Evolutionary conservation across 2,797 vertebrate species (phyloP).

Genomic region (Discoglossus pictus): DNA sequence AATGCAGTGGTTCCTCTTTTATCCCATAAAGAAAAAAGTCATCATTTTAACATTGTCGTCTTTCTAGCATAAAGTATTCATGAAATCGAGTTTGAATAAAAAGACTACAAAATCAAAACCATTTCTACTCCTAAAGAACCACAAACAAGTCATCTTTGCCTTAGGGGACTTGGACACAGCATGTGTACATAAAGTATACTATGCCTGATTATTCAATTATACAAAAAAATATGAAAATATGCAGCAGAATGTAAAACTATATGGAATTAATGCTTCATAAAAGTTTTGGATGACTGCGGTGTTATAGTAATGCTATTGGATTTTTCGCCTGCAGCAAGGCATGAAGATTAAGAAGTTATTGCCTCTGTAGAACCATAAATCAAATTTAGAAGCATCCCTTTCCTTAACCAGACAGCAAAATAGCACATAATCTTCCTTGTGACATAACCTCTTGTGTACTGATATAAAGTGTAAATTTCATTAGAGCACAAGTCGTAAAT

Average conservation of each 20-base stretch:
- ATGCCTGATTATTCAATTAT: conserved; percentile 30
- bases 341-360: conserved; percentile 43
- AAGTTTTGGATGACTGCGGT: conserved; percentile 26
- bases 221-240: conserved; percentile 26
- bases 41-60: no score
- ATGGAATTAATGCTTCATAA: conserved; percentile 37
- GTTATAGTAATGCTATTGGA: conserved; percentile 26
- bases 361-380: conserved; percentile 38
- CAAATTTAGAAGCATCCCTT: conserved; percentile 17
- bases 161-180: not conserved
- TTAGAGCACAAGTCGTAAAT: not conserved
- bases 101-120: no score
- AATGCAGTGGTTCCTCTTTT: no score
- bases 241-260: conserved; percentile 10
- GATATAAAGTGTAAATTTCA: not conserved
- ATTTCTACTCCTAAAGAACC: no score
- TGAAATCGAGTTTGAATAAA: no score
- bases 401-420: conserved; percentile 14
- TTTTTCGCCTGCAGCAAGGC: conserved; percentile 39
- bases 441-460: conserved; percentile 18
- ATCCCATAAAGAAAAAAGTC: no score
- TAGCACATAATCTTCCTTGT: conserved; percentile 10
- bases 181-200: not conserved
- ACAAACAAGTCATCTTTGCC: not conserved
- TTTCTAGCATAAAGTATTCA: no score